phyloP scores from a whole-genome alignment of 2,888 invertebrate species.

The Melanotus villosus region DNA sequence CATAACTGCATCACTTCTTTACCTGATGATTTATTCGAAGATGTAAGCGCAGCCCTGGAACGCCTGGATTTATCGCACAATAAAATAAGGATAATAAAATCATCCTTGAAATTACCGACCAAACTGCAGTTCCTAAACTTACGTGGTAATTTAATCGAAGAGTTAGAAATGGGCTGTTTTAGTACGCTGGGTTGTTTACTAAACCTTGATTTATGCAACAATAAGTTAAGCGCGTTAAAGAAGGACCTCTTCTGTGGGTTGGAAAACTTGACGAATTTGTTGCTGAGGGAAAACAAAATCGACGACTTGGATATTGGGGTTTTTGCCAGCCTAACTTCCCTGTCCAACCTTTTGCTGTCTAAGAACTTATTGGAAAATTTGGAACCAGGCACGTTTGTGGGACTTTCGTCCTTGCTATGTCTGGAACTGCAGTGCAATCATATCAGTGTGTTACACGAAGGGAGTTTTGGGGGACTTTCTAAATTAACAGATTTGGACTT shows the following conservation, averaged over 20 bases:
- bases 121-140: background rate
- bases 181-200: background rate
- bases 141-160: background rate
- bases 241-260: background rate
- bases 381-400: slow-evolving; percentile 2
- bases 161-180: background rate
- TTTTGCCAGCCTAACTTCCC: background rate
- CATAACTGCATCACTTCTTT: background rate
- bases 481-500: slow-evolving; percentile 7
- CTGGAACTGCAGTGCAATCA: slow-evolving; percentile 1
- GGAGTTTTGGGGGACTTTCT: background rate
- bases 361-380: slow-evolving; percentile 4
- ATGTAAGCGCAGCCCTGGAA: background rate
- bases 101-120: background rate
- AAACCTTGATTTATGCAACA: background rate
- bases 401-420: background rate
- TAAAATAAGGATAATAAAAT: background rate
- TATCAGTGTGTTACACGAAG: slow-evolving; percentile 3
- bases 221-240: background rate
- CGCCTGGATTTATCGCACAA: slow-evolving; percentile 8
- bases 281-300: background rate
- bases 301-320: background rate
- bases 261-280: background rate
- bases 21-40: background rate
- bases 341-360: background rate